Conservation (phyloP, 2,888 invertebrate species). For the Tetrapedia diversipes region DNA sequence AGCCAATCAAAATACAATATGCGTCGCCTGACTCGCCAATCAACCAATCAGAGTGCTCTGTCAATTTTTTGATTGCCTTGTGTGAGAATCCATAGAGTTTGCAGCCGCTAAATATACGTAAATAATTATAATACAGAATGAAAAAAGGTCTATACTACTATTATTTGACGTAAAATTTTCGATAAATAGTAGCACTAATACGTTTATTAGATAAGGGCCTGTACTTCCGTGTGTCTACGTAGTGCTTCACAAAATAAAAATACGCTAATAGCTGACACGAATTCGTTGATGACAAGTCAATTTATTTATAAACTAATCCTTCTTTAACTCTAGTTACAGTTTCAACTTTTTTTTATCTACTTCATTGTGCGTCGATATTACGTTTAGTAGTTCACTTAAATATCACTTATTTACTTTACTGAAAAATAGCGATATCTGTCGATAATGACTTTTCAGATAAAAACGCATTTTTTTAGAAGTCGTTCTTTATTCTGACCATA, state of each 20-base stretch:
- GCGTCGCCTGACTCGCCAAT: slow-evolving; percentile 77
- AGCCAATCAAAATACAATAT: slow-evolving; percentile 68
- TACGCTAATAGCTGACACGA: slow-evolving; percentile 12
- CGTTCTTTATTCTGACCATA: not conserved
- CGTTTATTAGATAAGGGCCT: not conserved
- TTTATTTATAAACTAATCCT: slow-evolving; percentile 11
- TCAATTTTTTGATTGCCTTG: slow-evolving; percentile 69
- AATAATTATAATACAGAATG: slow-evolving; percentile 26
- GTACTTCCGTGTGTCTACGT: not conserved
- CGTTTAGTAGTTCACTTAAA: not conserved
- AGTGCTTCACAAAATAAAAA: slow-evolving; percentile 18
- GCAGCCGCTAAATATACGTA: slow-evolving; percentile 35
- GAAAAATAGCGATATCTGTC: not conserved
- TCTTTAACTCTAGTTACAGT: not conserved
- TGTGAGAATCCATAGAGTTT: slow-evolving; percentile 60
- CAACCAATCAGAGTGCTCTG: slow-evolving; percentile 72
- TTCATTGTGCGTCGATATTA: not conserved
- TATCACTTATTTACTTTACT: no score
- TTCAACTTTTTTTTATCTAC: no score
- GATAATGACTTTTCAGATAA: not conserved
- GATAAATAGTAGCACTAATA: not conserved
- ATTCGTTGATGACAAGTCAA: not conserved
- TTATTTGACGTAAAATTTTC: not conserved
- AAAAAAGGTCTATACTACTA: not conserved
- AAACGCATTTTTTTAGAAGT: not conserved